A percentile compares a stretch with the other conserved stretches of the same genome.
Conservation (phyloP, 2,888 invertebrate genomes). For the Volucella bombylans region DNA sequence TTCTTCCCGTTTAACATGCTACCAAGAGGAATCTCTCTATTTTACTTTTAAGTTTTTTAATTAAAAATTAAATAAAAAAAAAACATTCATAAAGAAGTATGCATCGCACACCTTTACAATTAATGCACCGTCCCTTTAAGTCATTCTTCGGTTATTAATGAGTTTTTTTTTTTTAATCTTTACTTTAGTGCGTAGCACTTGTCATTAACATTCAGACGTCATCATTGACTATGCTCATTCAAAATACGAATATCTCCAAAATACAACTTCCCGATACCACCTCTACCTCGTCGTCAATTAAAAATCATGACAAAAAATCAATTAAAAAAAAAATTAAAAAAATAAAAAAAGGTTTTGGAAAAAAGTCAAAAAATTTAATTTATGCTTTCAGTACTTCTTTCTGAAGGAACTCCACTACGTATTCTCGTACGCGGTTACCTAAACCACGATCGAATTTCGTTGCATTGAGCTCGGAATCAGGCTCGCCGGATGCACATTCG, state of each 20-base stretch:
- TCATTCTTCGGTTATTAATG: constrained; percentile 63
- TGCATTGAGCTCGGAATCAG: constrained; percentile 43
- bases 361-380: constrained; percentile 55
- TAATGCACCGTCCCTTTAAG: constrained; percentile 28
- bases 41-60: too few species aligned
- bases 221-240: constrained; percentile 38
- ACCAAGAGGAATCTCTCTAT: too few species aligned
- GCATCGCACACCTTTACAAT: constrained; percentile 15
- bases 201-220: constrained; percentile 59
- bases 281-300: constrained; percentile 57
- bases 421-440: background rate
- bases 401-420: constrained; percentile 12
- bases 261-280: constrained; percentile 65
- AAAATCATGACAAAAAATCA: constrained; percentile 71
- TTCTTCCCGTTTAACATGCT: too few species aligned
- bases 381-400: constrained; percentile 49
- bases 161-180: constrained; percentile 6
- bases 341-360: constrained; percentile 37
- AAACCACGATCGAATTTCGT: constrained; percentile 55
- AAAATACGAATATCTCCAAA: constrained; percentile 60
- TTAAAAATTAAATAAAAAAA: too few species aligned
- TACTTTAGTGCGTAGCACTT: background rate
- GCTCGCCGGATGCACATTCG: constrained; percentile 68
- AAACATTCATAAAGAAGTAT: too few species aligned
- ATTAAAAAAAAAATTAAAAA: constrained; percentile 34